Percentiles rank a stretch among this genome's conserved stretches.
Evolutionary conservation across 2,888 invertebrate genomes (phyloP).

Genomic region (Drosophila subsilvestris): DNA sequence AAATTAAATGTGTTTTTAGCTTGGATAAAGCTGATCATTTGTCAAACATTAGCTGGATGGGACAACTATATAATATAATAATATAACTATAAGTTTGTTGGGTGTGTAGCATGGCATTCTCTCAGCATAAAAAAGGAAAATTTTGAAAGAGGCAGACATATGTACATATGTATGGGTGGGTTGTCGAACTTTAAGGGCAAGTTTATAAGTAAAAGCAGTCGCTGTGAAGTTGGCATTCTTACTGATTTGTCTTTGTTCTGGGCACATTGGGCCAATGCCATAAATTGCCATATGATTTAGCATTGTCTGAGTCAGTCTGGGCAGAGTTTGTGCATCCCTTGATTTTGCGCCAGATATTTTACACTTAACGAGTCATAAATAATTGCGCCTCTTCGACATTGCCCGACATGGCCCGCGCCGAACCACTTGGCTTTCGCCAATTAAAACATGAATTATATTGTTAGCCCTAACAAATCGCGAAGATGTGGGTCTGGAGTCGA

Average conservation of each 20-base stretch:
- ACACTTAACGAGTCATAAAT: slow-evolving; percentile 71
- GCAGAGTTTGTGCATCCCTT: slow-evolving; percentile 46
- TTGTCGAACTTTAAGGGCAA: too few species aligned
- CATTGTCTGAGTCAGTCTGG: slow-evolving; percentile 6
- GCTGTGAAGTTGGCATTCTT: neutral
- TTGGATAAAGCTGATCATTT: too few species aligned
- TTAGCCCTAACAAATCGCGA: slow-evolving; percentile 65
- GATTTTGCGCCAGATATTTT: slow-evolving; percentile 75
- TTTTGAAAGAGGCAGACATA: too few species aligned
- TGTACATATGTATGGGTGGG: too few species aligned
- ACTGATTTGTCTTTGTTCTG: neutral
- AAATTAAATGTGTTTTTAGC: too few species aligned
- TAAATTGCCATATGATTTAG: slow-evolving; percentile 69
- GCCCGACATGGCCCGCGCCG: slow-evolving; percentile 12
- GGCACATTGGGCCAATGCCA: slow-evolving; percentile 11
- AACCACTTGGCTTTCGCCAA: slow-evolving; percentile 65
- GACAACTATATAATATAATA: too few species aligned
- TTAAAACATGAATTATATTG: slow-evolving; percentile 75
- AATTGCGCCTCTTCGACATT: slow-evolving; percentile 42
- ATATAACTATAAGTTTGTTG: too few species aligned
- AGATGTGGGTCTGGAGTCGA: slow-evolving; percentile 49
- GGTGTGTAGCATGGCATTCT: too few species aligned
- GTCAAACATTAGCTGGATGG: too few species aligned
- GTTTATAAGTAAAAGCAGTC: too few species aligned
- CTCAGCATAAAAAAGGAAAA: too few species aligned